phyloP scores from a whole-genome alignment of 2,797 vertebrate genomes.

The Zalophus californianus region DNA sequence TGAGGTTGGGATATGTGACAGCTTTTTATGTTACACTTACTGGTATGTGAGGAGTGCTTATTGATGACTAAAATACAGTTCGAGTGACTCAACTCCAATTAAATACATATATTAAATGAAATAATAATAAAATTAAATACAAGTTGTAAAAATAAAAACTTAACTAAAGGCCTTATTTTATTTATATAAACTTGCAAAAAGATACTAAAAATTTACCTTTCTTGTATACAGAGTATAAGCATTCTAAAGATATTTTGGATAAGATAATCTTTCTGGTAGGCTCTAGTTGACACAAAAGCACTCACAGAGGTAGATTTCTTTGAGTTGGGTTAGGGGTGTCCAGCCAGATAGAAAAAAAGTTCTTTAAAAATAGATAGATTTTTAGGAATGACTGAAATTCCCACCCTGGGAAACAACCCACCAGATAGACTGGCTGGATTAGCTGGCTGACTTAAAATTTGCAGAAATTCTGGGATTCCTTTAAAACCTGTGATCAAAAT shows the following conservation, averaged over 20 bases:
- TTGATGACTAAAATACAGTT: background rate
- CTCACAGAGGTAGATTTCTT: background rate
- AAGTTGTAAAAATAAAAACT: background rate
- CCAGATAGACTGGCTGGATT: background rate
- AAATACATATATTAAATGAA: background rate
- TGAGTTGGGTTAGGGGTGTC: background rate
- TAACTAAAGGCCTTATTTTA: background rate
- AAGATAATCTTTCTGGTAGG: background rate
- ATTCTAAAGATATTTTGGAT: background rate
- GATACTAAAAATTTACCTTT: background rate
- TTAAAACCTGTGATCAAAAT: background rate
- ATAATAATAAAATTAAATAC: background rate
- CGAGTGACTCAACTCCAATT: background rate
- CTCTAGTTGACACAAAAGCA: background rate
- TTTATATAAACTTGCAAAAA: background rate
- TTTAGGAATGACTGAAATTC: conserved; percentile 9
- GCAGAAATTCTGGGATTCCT: background rate
- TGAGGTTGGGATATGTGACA: background rate
- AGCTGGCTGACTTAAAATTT: background rate
- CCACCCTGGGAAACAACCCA: background rate
- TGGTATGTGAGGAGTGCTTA: background rate
- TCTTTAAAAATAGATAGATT: background rate
- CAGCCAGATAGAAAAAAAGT: background rate
- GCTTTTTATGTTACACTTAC: background rate
- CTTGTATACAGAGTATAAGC: background rate